Evolutionary conservation across 2,113 vertebrate genomes (phyloP), one percentile per base, ranked within the genome.

Genomic region (Periophthalmodon schlosseri): DNA sequence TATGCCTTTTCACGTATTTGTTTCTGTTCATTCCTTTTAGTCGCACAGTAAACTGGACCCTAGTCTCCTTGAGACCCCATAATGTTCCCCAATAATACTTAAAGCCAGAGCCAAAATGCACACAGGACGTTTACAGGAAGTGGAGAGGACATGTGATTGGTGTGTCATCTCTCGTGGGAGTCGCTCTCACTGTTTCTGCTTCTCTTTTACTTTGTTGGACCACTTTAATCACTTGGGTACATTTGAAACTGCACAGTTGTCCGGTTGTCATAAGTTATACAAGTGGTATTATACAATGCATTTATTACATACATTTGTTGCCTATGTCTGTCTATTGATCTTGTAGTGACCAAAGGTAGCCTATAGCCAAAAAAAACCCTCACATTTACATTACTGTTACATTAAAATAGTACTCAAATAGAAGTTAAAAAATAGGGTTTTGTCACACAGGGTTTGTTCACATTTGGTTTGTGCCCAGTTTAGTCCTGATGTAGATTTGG

Each of bases 101-200:
- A 63, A 80, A 79, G 61, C 23, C 33, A 18, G n/a, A 47, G 24
- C 63, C 69, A 61, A 50, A 64, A 70, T 65, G 50, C 50, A 78
- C 72, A 80, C 69, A 69, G 52, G 47, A 49, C 66, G 36, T 21
- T n/a, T 18, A 71, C 12, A 4, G 82, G 68, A 86, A 79, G 70
- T 73, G 77, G 75, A 81, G 81, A 81, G 67, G 75, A 74, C 46
- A 46, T 50, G 71, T 80, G 66, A 34, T 23, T 13, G 0, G 2
- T 90, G 61, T 49, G 72, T 85, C 69, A 81, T 81, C 16, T 69
- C 83, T 49, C 77, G n/a, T 24, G 70, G 77, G 84, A 75, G 73
- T 79, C 18, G 69, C 66, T 14, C 82, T 58, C 44, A 2, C 39
- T 84, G 21, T 58, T 66, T 9, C 70, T 74, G 68, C 44, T 68